Evolutionary conservation across 2,797 vertebrate genomes (phyloP).

Genomic region (Botia almorhae): DNA sequence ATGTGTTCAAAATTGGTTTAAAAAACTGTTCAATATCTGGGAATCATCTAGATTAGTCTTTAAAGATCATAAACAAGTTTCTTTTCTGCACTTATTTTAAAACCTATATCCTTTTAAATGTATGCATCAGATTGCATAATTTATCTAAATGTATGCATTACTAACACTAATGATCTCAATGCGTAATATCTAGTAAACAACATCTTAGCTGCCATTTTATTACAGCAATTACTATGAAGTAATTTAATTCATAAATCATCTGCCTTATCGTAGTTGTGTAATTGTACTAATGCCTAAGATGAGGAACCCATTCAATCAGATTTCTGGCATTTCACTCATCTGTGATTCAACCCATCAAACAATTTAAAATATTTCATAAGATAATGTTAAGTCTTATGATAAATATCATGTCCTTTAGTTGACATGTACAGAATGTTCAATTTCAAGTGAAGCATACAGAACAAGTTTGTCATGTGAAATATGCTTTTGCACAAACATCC

Average conservation of each 20-base stretch:
- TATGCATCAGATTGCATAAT: neutral
- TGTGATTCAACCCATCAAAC: neutral
- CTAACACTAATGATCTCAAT: no score
- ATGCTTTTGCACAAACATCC: neutral
- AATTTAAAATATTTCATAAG: neutral
- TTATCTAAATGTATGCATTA: no score
- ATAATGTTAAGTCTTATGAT: neutral
- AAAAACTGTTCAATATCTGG: no score
- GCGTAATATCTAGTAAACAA: no score
- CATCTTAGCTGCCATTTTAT: no score
- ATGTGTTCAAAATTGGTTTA: no score
- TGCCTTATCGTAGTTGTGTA: neutral
- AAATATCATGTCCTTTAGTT: neutral
- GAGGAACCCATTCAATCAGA: neutral
- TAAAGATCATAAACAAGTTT: no score
- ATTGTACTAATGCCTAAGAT: neutral
- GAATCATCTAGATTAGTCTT: no score
- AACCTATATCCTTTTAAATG: neutral
- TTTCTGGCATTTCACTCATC: neutral
- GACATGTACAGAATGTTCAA: slow-evolving; percentile 6
- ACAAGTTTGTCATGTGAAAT: neutral
- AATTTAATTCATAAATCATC: no score
- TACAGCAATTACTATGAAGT: no score
- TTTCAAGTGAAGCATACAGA: neutral
- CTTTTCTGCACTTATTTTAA: neutral